Conservation (phyloP, 2,888 invertebrate species). For the Xanthorhoe spadicearia region DNA sequence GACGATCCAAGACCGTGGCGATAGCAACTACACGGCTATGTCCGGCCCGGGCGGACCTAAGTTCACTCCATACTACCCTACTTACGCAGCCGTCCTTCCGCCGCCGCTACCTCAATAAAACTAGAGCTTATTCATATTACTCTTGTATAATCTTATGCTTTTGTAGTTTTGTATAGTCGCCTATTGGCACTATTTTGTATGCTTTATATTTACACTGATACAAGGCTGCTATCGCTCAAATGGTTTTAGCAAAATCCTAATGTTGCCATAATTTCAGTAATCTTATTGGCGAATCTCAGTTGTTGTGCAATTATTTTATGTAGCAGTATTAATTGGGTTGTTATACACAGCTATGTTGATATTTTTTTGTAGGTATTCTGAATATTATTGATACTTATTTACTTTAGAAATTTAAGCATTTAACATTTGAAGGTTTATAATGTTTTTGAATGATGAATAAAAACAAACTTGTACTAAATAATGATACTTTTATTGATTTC, state of each 20-base stretch:
- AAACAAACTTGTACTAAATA: conserved; percentile 47
- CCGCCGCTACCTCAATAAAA: conserved; percentile 79
- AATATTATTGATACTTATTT: conserved; percentile 5
- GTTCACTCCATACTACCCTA: conserved; percentile 86
- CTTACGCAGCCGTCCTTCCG: conserved; percentile 84
- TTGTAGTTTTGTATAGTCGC: conserved; percentile 33
- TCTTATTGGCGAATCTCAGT: conserved; percentile 16
- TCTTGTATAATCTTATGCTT: no score
- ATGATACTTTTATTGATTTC: conserved; percentile 78
- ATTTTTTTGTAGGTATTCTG: background rate
- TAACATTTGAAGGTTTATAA: conserved; percentile 24
- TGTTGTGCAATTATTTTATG: background rate
- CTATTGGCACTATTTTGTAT: conserved; percentile 47
- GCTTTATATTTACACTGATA: conserved; percentile 26
- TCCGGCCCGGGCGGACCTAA: conserved; percentile 75
- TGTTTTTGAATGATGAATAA: conserved; percentile 41
- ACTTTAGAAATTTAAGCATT: conserved; percentile 23
- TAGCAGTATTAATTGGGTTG: conserved; percentile 8
- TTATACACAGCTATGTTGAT: conserved; percentile 5
- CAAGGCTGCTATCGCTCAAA: conserved; percentile 10
- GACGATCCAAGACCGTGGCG: conserved; percentile 86
- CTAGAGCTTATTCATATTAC: background rate
- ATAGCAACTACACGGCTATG: conserved; percentile 84
- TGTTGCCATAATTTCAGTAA: conserved; percentile 8
- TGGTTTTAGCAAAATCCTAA: background rate